Evolutionary conservation across 30 jellyfish, hydroid and myxozoan species (phyloP), one percentile per base, ranked within the genome.

Genomic region (Rhopilema esculentum): DNA sequence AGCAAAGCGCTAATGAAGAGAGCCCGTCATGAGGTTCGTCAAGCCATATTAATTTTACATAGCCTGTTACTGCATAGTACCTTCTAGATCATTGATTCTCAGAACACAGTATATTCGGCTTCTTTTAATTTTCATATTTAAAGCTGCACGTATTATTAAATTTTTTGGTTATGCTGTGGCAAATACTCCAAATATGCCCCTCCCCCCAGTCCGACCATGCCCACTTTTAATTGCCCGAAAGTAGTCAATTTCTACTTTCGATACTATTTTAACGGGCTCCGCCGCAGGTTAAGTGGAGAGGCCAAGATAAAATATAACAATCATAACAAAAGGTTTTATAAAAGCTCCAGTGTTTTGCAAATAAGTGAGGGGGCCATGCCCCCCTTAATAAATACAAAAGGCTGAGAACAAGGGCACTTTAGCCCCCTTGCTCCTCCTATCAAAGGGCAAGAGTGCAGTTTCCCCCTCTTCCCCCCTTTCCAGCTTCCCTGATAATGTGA

Each of bases 21-120:
- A 73, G 68, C 28, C n/a, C 68, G 69, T 27, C 67, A 49, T 20
- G 84, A 73, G 69, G 84, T 73, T 20, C 23, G 80, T 69, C 26
- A 20, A 29, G 32, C 53, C 57, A 20, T 22, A 30, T 22, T 25
- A 24, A 20, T 69, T 24, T 22, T 26, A 18, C 27, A 24, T 20
- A 69, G 32, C 1, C 12, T 19, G 52, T 22, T 69, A 20, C 23
- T 22, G 57, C 51, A 24, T 22, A 26, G 52, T 20, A 69, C 32
- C 51, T 24, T 30, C 25, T 20, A 22, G 32, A 29, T 7, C 74
- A 26, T 22, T 25, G 80, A 29, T 19, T 30, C 27, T 69, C 80
- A 19, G 80, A 18, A 7, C 51, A 30, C 57, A 7, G 26, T 22
- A 69, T 18, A 64, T 64, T n/a, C 33, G 27, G 31, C 74, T n/a